These are phyloP conservation scores for Caenorhabditis zanzibari DNA, from an alignment of 2,888 invertebrate species.

Conservation along the genomic window DNA sequence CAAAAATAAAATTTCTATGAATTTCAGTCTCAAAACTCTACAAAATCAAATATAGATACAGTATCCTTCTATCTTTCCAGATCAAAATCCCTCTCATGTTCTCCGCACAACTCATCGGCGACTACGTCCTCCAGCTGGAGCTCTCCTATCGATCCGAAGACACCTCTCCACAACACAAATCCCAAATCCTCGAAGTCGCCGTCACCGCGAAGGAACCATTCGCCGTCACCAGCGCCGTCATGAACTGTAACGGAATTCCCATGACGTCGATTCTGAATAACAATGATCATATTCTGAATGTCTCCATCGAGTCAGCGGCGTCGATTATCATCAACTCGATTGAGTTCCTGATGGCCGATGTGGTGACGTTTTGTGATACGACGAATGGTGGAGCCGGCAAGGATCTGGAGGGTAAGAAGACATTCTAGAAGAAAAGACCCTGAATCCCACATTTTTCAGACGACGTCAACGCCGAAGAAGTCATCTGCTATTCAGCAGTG, in stretches of 20 bases:
- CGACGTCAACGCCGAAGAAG: conserved; percentile 61
- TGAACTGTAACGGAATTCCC: conserved; percentile 73
- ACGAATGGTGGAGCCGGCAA: conserved; percentile 36
- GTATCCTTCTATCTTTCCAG: conserved; percentile 37
- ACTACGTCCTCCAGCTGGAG: conserved; percentile 69
- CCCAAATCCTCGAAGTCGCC: conserved; percentile 52
- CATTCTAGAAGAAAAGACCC: background rate
- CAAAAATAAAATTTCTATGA: too few relatives aligned
- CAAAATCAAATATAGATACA: too few relatives aligned
- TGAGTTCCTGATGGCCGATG: conserved; percentile 72
- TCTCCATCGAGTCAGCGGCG: conserved; percentile 62
- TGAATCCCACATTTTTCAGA: conserved; percentile 45
- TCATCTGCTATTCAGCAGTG: conserved; percentile 63
- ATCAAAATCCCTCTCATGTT: conserved; percentile 65
- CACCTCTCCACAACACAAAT: background rate
- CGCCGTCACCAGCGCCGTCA: conserved; percentile 57
- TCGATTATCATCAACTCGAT: conserved; percentile 65
- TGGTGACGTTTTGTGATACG: conserved; percentile 39
- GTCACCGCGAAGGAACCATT: conserved; percentile 72
- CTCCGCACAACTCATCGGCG: conserved; percentile 72
- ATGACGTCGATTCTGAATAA: conserved; percentile 70
- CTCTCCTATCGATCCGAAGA: conserved; percentile 36
- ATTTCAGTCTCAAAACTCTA: too few relatives aligned
- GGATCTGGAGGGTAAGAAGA: conserved; percentile 24
- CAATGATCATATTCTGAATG: conserved; percentile 72